Base-by-base conservation (phyloP, 2,113 vertebrate species). In the Himantopus leucocephalus region DNA sequence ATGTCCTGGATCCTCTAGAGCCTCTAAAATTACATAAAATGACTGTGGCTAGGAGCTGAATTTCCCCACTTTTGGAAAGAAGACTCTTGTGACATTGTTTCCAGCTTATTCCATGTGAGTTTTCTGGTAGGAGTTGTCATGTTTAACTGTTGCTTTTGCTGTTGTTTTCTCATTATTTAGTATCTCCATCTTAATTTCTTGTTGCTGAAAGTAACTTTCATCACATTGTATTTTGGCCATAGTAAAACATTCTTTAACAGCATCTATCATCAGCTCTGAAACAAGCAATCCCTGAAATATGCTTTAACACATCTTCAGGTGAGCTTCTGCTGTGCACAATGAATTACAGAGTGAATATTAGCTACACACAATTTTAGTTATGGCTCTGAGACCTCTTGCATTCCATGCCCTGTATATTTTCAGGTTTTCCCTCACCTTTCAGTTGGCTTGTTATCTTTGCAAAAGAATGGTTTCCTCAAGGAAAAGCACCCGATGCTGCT, bases 371-470 rank as follows among this genome's bases (percentile, higher is more conserved):
- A 1, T 32, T 81, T 75, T 47, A 67, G 34, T 39, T 14, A 14
- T 59, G 21, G 52, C 29, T 7, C 32, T 74, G 43, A 85, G 56
- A 55, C 14, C 4, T 63, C 32, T 35, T 62, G 16, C 19, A 16
- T 24, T n/a, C 0, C 0, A 9, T 24, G 24, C 4, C 12, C 41
- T 62, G 17, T 62, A 55, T 0, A 14, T 39, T 68, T 68, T 70
- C 67, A 41, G 8, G 2, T 53, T 70, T 88, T 70, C 23, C 4
- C 55, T 90, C 1, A 1, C 5, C 2, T 60, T 66, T 82, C 14
- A 35, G 4, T 56, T 88, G 80, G 17, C 7, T 58, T 53, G 3
- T 21, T 39, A 52, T 53, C 27, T 66, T 48, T 62, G 23, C 4
- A 88, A 79, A 85, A 79, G 6, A 39, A 53, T 45, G 2, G 12